Conservation (phyloP, 2,888 invertebrate genomes). For the Tetranychus piercei region DNA sequence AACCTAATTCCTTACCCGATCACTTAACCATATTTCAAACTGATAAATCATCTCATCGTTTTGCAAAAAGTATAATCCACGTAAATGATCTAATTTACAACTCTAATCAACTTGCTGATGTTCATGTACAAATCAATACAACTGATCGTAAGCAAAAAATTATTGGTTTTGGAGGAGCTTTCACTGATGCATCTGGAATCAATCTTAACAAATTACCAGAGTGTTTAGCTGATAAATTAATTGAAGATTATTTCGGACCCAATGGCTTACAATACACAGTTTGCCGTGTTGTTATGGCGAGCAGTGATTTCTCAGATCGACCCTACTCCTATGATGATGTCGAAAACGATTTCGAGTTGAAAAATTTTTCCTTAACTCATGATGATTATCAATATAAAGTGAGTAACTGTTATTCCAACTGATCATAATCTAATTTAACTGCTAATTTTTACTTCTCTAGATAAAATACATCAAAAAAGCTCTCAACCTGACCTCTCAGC, state of each 20-base stretch:
- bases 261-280: slow-evolving; percentile 49
- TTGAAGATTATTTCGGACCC: slow-evolving; percentile 37
- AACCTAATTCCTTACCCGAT: not conserved
- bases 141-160: not conserved
- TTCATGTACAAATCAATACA: not conserved
- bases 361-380: slow-evolving; percentile 14
- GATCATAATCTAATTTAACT: too few species aligned
- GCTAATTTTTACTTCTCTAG: slow-evolving; percentile 27
- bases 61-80: not conserved
- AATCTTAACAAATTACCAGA: slow-evolving; percentile 48
- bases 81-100: not conserved
- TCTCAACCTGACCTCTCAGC: slow-evolving; percentile 26
- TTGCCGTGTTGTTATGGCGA: slow-evolving; percentile 62
- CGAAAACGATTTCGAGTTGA: slow-evolving; percentile 30
- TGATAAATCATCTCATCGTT: not conserved
- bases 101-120: not conserved
- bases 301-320: slow-evolving; percentile 63
- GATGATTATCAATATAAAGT: slow-evolving; percentile 20
- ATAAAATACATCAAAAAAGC: slow-evolving; percentile 34
- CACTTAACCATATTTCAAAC: not conserved
- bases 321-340: slow-evolving; percentile 61
- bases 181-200: slow-evolving; percentile 51
- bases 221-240: slow-evolving; percentile 37
- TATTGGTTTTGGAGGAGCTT: slow-evolving; percentile 10
- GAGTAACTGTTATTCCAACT: not conserved